Evolutionary conservation across 2,888 invertebrate genomes (phyloP), one percentile per base, ranked within the genome.

Genomic region (Marronus borbonicus): DNA sequence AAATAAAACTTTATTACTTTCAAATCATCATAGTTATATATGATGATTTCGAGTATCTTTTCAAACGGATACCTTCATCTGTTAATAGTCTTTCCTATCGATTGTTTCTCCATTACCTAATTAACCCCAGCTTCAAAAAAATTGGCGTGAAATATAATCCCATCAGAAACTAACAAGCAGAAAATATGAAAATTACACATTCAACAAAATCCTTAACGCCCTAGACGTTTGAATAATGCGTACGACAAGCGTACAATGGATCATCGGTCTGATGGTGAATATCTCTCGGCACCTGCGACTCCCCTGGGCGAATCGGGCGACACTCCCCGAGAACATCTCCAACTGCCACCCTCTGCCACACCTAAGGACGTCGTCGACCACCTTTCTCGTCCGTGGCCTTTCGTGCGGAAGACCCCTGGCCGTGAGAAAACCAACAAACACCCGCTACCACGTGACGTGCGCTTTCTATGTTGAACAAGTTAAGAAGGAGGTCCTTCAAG

Each of bases 271-370:
- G 82, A 80, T 81, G 81, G 80, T 81, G 81, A 8, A 82, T 83
- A 82, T 83, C 84, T 84, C 83, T 84, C 84, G 84, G 80, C 84
- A 84, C 84, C 84, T 84, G 84, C 83, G 81, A 65, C 80, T 81
- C 81, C 81, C 79, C 81, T 78, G 50, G 80, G 76, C 65, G 83
- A 76, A 77, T 76, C 60, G 80, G 79, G 80, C 80, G 82, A 81
- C 81, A 80, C 80, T 80, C 68, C 10, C 17, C 60, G 31, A 78
- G 76, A 68, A 69, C 52, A 60, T 78, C 76, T 76, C 36, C 60
- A 60, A 52, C 49, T 60, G 68, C 60, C 66, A 52, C 17, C 24
- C 65, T 31, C 44, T 31, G 8, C 52, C 12, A 20, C 28, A 28
- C 20, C 17, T 28, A 17, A 20, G 24, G 24, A 12, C 20, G 60